Conservation (phyloP, 1,140 invertebrate genomes). For the Portunus trituberculatus region DNA sequence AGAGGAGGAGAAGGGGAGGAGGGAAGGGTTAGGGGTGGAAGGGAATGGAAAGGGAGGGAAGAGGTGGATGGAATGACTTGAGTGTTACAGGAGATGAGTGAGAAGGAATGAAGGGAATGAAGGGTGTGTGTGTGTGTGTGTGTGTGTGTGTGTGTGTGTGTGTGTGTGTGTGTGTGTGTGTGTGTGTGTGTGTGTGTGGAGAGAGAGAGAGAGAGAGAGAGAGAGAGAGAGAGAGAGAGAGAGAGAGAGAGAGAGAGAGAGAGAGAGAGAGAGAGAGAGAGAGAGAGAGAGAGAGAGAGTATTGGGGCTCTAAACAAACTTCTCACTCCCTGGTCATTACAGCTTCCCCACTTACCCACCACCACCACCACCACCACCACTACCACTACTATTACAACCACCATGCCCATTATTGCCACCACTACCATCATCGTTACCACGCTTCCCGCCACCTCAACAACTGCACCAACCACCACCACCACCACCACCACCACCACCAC, state of each 20-base stretch:
- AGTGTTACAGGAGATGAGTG: slow-evolving; percentile 11
- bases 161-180: slow-evolving; percentile 20
- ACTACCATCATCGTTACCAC: slow-evolving; percentile 13
- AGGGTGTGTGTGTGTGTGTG: not conserved
- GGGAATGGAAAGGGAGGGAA: not conserved
- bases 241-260: not conserved
- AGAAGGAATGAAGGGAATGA: not conserved
- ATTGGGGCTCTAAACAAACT: not conserved
- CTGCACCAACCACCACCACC: not conserved
- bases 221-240: not conserved
- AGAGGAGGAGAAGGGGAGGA: not conserved
- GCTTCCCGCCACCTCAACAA: not conserved
- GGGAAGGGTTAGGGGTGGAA: not conserved
- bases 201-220: not conserved
- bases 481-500: not conserved
- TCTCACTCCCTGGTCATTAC: not conserved
- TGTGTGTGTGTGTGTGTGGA: not conserved
- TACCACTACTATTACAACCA: not conserved
- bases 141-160: slow-evolving; percentile 20
- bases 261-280: not conserved
- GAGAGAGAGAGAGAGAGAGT: not conserved
- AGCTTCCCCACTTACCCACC: not conserved
- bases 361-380: slow-evolving; percentile 34
- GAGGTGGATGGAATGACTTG: not conserved
- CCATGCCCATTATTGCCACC: not conserved